Percentiles rank a stretch among this genome's conserved stretches.
phyloP scores from a whole-genome alignment of 2,888 invertebrate genomes.

The Apodemia duryi region DNA sequence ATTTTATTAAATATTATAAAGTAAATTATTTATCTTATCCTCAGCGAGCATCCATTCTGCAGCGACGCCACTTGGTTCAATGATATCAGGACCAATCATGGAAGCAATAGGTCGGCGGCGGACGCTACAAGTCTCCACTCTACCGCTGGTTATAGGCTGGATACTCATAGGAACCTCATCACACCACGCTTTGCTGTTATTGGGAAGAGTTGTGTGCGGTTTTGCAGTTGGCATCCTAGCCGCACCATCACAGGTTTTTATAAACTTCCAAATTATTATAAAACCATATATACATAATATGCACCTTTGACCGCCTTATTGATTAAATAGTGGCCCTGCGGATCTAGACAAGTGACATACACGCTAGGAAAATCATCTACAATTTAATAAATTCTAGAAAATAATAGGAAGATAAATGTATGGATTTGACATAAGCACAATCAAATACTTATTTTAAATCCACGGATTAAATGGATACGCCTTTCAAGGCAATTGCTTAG shows the following conservation, averaged over 20 bases:
- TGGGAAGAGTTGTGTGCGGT: conserved; percentile 84
- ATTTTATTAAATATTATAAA: too few species aligned
- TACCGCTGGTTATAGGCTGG: conserved; percentile 86
- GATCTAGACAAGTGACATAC: too few species aligned
- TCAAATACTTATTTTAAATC: too few species aligned
- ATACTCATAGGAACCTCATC: conserved; percentile 79
- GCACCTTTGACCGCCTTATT: too few species aligned
- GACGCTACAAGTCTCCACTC: conserved; percentile 81
- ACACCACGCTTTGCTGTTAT: conserved; percentile 78
- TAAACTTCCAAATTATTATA: neutral
- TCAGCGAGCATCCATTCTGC: conserved; percentile 88
- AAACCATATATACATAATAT: too few species aligned
- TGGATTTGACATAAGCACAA: too few species aligned
- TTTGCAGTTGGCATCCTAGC: conserved; percentile 86
- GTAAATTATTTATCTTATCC: conserved; percentile 23
- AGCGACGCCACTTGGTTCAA: conserved; percentile 86
- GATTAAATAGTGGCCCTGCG: too few species aligned
- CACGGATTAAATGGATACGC: too few species aligned
- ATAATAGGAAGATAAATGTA: too few species aligned
- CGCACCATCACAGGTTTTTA: conserved; percentile 84
- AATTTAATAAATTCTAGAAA: too few species aligned
- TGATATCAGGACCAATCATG: conserved; percentile 85
- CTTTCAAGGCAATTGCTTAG: too few species aligned
- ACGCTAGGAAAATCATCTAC: too few species aligned
- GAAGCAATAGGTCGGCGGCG: conserved; percentile 84